phyloP scores from a whole-genome alignment of 2,888 invertebrate genomes.

The Sarcophaga variegata region DNA sequence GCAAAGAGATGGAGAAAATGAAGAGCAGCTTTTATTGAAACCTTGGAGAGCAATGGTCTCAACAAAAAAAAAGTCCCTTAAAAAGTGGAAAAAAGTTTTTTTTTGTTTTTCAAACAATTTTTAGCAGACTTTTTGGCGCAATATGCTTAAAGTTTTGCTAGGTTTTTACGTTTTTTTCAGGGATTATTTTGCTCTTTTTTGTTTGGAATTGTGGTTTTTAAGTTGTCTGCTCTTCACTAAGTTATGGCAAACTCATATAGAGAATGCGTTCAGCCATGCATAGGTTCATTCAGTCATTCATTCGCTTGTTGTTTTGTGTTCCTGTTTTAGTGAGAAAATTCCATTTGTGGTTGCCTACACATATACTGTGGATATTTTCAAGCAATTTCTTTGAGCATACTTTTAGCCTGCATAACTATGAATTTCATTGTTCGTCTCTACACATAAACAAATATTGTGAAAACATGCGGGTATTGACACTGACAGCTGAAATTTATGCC shows the following conservation, averaged over 20 bases:
- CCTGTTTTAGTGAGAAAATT: neutral
- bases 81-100: slow-evolving; percentile 9
- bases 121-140: slow-evolving; percentile 62
- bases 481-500: slow-evolving; percentile 44
- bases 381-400: neutral
- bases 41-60: neutral
- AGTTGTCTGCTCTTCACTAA: slow-evolving; percentile 23
- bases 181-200: neutral
- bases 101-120: slow-evolving; percentile 2
- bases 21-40: slow-evolving; percentile 42
- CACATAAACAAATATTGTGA: neutral
- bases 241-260: slow-evolving; percentile 24
- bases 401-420: slow-evolving; percentile 20
- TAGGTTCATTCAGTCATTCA: slow-evolving; percentile 18
- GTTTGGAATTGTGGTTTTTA: neutral
- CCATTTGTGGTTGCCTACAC: neutral
- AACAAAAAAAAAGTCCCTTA: slow-evolving; percentile 8
- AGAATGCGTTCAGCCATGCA: neutral
- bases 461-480: slow-evolving; percentile 39
- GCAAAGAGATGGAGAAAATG: neutral
- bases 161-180: neutral
- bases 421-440: neutral
- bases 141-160: slow-evolving; percentile 36
- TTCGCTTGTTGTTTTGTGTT: neutral
- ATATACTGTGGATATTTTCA: neutral